These are phyloP conservation scores for Helicoverpa zea DNA, from an alignment of 1,140 invertebrate species.

Conservation along the genomic window DNA sequence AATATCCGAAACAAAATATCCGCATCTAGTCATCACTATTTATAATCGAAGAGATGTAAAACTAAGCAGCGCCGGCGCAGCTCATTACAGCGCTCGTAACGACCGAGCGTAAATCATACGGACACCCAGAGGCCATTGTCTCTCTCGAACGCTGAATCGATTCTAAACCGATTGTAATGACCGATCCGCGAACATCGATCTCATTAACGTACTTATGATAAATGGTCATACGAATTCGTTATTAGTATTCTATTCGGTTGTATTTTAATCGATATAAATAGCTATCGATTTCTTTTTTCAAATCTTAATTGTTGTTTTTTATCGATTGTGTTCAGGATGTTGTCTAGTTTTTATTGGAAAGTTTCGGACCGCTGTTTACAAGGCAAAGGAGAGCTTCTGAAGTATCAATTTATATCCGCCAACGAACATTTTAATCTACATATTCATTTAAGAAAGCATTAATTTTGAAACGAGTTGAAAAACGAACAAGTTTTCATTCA, in stretches of 20 bases:
- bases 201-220: conserved; percentile 52
- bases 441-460: conserved; percentile 37
- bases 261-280: conserved; percentile 39
- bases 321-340: conserved; percentile 32
- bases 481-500: conserved; percentile 28
- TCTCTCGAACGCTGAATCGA: conserved; percentile 60
- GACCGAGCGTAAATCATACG: conserved; percentile 80
- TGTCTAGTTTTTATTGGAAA: neutral
- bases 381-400: conserved; percentile 23
- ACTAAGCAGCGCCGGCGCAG: conserved; percentile 69
- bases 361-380: neutral
- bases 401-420: conserved; percentile 24
- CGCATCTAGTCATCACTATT: conserved; percentile 47
- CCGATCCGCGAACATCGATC: conserved; percentile 70
- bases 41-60: conserved; percentile 70
- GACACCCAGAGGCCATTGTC: conserved; percentile 71
- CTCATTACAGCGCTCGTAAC: conserved; percentile 79
- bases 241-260: conserved; percentile 38
- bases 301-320: conserved; percentile 1
- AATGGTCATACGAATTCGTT: conserved; percentile 47
- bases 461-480: conserved; percentile 30
- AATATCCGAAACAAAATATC: conserved; percentile 27
- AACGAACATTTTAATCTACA: conserved; percentile 14
- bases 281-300: conserved; percentile 21
- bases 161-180: conserved; percentile 62